A percentile compares a stretch with the other conserved stretches of the same genome.
Evolutionary conservation across 2,888 invertebrate species (phyloP).

Genomic region (Chironomus riparius): DNA sequence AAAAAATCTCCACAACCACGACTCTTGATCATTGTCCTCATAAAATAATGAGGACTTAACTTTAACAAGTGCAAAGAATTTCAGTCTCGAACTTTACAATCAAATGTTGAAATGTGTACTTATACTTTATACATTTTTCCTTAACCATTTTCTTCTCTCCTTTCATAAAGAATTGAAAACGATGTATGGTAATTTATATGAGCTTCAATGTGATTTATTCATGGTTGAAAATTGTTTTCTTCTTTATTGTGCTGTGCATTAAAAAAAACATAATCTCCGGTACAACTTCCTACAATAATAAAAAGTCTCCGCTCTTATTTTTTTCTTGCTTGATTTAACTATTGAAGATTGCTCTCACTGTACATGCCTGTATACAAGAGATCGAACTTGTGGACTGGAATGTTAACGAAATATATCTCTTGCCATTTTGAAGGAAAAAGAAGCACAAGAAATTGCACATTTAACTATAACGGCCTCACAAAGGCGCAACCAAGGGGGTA

Average conservation of each 20-base stretch:
- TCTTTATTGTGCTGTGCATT: neutral
- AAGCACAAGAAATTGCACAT: neutral
- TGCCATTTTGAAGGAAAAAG: neutral
- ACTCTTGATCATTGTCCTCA: neutral
- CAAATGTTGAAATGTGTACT: neutral
- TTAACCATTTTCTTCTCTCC: neutral
- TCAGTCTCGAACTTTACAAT: neutral
- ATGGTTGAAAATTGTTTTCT: neutral
- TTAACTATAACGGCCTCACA: slow-evolving; percentile 10
- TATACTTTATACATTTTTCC: neutral
- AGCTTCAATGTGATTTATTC: slow-evolving; percentile 8
- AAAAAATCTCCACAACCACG: neutral
- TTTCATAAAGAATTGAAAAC: neutral
- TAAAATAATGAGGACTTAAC: slow-evolving; percentile 24
- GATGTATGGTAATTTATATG: neutral
- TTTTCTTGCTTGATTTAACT: neutral
- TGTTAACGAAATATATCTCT: slow-evolving; percentile 21
- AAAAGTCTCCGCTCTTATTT: slow-evolving; percentile 8
- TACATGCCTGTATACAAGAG: neutral
- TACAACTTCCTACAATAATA: slow-evolving; percentile 7
- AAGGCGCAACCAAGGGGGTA: neutral
- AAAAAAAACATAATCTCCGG: neutral
- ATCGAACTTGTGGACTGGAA: neutral
- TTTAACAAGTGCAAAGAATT: slow-evolving; percentile 19
- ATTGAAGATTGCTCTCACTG: neutral